Conservation (phyloP, 2,797 vertebrate species). For the Lepilemur septentrionalis region DNA sequence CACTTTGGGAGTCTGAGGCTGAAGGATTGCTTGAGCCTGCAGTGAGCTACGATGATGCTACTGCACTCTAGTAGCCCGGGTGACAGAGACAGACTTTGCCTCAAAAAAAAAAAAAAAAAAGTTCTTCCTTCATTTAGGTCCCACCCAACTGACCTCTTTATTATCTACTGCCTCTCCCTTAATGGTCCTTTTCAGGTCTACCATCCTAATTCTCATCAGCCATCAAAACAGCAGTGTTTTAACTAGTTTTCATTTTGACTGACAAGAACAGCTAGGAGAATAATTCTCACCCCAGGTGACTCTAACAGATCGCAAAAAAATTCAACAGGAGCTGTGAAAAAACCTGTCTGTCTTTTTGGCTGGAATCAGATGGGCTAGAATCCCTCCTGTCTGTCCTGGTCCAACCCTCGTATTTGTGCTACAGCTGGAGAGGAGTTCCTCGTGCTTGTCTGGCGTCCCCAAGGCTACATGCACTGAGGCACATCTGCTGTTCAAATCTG, state of each 20-base stretch:
- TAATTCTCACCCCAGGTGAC: background rate
- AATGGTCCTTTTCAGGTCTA: background rate
- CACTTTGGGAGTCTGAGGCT: background rate
- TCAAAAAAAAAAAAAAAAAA: background rate
- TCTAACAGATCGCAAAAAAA: background rate
- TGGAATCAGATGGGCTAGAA: background rate
- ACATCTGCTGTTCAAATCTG: conserved; percentile 19
- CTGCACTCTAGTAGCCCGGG: background rate
- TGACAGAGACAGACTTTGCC: background rate
- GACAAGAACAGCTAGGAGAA: conserved; percentile 13
- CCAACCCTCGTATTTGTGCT: background rate
- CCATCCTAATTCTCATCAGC: background rate
- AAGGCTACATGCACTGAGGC: background rate
- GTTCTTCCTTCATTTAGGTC: background rate
- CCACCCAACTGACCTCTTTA: background rate
- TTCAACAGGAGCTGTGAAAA: background rate
- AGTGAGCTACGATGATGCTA: background rate
- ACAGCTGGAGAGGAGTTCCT: background rate
- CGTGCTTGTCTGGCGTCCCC: background rate
- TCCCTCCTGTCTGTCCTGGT: background rate
- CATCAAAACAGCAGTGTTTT: conserved; percentile 1
- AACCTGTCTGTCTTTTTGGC: conserved; percentile 16
- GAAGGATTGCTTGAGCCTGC: background rate
- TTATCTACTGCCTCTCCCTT: background rate
- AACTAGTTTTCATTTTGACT: conserved; percentile 21